Evolutionary conservation across 2,888 invertebrate genomes (phyloP).

Genomic region (Tridacna crocea): DNA sequence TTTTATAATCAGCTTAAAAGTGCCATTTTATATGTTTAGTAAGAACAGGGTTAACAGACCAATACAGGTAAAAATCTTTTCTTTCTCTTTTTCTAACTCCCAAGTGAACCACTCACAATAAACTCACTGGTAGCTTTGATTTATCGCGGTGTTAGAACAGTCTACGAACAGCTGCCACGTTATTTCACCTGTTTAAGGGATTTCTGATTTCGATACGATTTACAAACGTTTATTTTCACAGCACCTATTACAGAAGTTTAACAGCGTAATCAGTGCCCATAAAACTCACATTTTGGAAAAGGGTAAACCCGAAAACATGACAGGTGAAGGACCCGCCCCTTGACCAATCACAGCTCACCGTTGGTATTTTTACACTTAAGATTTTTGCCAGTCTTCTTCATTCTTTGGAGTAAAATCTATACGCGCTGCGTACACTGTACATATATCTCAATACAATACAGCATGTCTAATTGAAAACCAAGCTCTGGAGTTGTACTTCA

Average conservation of each 20-base stretch:
- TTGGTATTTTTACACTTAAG: conserved; percentile 10
- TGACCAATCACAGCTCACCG: conserved; percentile 35
- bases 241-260: neutral
- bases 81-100: too few relatives aligned
- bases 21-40: too few relatives aligned
- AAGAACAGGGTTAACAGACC: too few relatives aligned
- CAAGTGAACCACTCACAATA: too few relatives aligned
- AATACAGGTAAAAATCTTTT: too few relatives aligned
- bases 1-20: too few relatives aligned
- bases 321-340: conserved; percentile 32
- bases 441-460: conserved; percentile 12
- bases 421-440: neutral
- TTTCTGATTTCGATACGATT: too few relatives aligned
- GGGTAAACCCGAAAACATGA: conserved; percentile 16
- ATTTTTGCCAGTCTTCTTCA: neutral
- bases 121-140: too few relatives aligned
- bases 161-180: too few relatives aligned
- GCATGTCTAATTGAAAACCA: conserved; percentile 19
- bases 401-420: conserved; percentile 1
- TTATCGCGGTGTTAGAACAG: too few relatives aligned
- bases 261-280: neutral
- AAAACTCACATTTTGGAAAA: neutral
- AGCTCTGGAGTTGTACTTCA: conserved; percentile 17
- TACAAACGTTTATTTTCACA: too few relatives aligned
- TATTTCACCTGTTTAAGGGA: too few relatives aligned